These are phyloP conservation scores for Phoenicopterus ruber DNA, from an alignment of 2,113 vertebrate genomes.

Conservation along the genomic window DNA sequence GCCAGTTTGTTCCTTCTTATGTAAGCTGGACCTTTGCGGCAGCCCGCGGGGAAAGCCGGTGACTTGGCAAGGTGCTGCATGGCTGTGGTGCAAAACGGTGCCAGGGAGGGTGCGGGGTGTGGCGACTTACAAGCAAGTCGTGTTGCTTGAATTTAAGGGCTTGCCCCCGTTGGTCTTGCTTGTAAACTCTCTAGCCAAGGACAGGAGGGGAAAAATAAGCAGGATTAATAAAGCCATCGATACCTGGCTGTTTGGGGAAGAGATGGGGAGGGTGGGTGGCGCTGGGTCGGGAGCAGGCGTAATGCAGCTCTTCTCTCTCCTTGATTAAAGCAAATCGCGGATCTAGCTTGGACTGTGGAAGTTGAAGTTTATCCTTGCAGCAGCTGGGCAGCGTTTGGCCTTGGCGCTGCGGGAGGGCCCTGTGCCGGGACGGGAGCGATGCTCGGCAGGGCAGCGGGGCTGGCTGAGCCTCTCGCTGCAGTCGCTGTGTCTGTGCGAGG, in stretches of 20 bases:
- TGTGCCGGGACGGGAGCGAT: neutral
- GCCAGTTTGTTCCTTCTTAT: constrained; percentile 49
- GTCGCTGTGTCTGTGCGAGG: neutral
- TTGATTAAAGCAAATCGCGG: neutral
- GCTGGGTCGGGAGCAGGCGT: neutral
- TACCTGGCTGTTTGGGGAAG: neutral
- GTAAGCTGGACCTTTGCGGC: neutral
- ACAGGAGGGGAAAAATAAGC: neutral
- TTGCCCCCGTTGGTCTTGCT: neutral
- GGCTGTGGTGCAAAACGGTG: constrained; percentile 6
- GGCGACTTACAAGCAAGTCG: neutral
- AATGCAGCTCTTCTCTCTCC: neutral
- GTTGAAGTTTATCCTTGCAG: neutral
- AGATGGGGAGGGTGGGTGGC: neutral
- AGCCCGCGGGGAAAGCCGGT: neutral
- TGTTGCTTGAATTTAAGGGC: neutral
- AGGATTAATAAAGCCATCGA: neutral
- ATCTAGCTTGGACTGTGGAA: neutral
- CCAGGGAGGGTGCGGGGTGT: constrained; percentile 4
- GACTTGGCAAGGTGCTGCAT: constrained; percentile 29
- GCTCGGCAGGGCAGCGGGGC: neutral
- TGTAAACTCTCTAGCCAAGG: neutral
- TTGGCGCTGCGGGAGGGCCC: neutral
- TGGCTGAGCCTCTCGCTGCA: neutral
- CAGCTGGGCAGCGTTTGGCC: neutral